phyloP scores from a whole-genome alignment of 2,888 invertebrate species.

The Gari tellinella region DNA sequence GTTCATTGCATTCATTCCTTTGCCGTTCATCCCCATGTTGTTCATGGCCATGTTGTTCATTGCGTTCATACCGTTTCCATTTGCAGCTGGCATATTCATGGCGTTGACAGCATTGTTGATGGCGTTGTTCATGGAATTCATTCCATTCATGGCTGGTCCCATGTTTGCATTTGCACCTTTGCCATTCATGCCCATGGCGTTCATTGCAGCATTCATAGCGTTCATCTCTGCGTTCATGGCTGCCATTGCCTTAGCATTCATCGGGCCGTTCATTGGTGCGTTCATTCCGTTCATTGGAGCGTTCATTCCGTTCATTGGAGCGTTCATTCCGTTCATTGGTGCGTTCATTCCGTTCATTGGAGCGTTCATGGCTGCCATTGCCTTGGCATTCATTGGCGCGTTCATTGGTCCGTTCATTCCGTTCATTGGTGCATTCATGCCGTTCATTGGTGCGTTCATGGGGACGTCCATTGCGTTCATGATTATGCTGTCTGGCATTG shows the following conservation, averaged over 20 bases:
- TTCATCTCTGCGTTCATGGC: not conserved
- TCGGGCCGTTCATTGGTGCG: not conserved
- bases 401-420: not conserved
- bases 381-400: slow-evolving; percentile 1
- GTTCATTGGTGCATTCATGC: too few species aligned
- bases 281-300: not conserved
- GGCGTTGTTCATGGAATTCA: not conserved
- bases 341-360: not conserved
- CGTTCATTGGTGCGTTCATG: not conserved
- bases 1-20: slow-evolving; percentile 8
- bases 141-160: too few species aligned
- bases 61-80: not conserved
- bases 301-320: not conserved
- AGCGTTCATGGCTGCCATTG: slow-evolving; percentile 2
- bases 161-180: too few species aligned
- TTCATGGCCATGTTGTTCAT: not conserved
- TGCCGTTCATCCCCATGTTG: slow-evolving; percentile 3
- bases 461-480: slow-evolving; percentile 3
- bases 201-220: slow-evolving; percentile 16
- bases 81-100: not conserved
- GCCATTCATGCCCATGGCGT: too few species aligned
- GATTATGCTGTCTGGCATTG: not conserved
- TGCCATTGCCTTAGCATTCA: too few species aligned
- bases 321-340: not conserved
- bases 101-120: not conserved